These are phyloP conservation scores for Aeoliscus strigatus DNA, from an alignment of 2,797 vertebrate genomes.

Conservation along the genomic window DNA sequence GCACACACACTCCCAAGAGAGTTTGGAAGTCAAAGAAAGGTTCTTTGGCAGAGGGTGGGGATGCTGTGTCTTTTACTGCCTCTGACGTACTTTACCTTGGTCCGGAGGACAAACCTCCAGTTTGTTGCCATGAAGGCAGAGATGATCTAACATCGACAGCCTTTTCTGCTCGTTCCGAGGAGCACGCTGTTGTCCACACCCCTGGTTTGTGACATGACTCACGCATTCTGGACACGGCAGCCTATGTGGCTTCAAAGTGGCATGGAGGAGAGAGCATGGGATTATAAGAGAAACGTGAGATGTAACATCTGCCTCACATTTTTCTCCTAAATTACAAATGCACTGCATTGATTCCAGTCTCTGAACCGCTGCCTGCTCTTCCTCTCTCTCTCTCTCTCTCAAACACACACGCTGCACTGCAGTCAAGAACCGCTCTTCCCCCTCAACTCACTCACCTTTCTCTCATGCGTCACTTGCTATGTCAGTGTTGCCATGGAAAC, in stretches of 20 bases:
- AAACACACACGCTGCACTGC: slow-evolving; percentile 45
- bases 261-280: slow-evolving; percentile 26
- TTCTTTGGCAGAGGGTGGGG: slow-evolving; percentile 11
- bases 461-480: slow-evolving; percentile 64
- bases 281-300: not conserved
- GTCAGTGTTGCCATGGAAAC: slow-evolving; percentile 77
- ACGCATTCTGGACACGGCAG: slow-evolving; percentile 55
- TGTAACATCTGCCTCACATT: not conserved
- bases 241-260: slow-evolving; percentile 40
- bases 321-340: slow-evolving; percentile 13
- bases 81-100: slow-evolving; percentile 28
- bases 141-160: slow-evolving; percentile 33
- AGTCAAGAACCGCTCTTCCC: slow-evolving; percentile 25
- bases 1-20: slow-evolving; percentile 9
- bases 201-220: slow-evolving; percentile 60
- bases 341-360: slow-evolving; percentile 21
- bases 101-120: slow-evolving; percentile 9
- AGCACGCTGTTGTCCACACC: slow-evolving; percentile 48
- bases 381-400: slow-evolving; percentile 2
- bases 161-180: slow-evolving; percentile 12
- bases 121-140: slow-evolving; percentile 33
- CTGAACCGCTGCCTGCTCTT: slow-evolving; percentile 10
- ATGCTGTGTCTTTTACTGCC: slow-evolving; percentile 7
- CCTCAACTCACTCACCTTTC: slow-evolving; percentile 54
- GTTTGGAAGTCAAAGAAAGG: slow-evolving; percentile 23